Evolutionary conservation across 2,113 vertebrate genomes (phyloP).

Genomic region (Ginglymostoma cirratum): DNA sequence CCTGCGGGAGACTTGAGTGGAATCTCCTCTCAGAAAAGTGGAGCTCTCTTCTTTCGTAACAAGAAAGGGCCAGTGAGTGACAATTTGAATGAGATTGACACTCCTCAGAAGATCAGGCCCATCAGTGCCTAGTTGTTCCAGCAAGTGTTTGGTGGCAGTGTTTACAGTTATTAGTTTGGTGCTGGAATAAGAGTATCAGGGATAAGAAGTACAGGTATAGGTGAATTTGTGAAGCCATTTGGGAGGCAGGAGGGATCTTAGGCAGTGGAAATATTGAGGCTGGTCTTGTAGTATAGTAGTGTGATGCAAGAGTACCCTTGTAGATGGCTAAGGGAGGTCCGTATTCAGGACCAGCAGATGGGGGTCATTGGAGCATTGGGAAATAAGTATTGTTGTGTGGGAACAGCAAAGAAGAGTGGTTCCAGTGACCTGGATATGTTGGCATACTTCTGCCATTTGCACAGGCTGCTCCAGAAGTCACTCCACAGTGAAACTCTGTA

Average conservation of each 20-base stretch:
- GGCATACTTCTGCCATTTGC: background rate
- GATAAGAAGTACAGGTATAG: background rate
- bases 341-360: background rate
- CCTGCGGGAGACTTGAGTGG: too few species aligned
- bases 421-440: background rate
- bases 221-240: background rate
- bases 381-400: background rate
- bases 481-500: background rate
- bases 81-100: too few species aligned
- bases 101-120: too few species aligned
- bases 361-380: background rate
- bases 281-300: too few species aligned
- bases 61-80: too few species aligned
- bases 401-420: background rate
- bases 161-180: background rate
- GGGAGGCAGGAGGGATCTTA: too few species aligned
- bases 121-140: background rate
- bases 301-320: too few species aligned
- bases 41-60: too few species aligned
- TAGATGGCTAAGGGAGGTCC: background rate
- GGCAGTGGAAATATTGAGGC: too few species aligned
- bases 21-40: too few species aligned
- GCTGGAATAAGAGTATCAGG: background rate
- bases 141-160: too few species aligned
- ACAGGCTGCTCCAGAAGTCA: background rate